Evolutionary conservation across 23 tunicate species (phyloP), one percentile per base, ranked within the genome.

Genomic region (Corella eumyota): DNA sequence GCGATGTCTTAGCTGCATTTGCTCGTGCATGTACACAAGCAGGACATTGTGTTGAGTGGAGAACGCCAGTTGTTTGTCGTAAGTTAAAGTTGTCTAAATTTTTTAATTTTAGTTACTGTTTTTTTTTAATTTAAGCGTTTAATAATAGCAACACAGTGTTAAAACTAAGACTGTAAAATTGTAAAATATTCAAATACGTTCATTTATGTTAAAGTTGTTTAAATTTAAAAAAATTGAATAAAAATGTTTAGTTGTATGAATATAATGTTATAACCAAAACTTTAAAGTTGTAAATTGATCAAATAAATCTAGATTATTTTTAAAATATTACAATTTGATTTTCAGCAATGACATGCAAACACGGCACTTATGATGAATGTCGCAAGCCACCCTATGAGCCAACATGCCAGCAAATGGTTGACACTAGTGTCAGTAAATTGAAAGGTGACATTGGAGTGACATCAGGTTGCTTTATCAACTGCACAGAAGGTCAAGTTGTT

Each of bases 11-110:
- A 13, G 77, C 87, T 1, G 52, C 69, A 0, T 79, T 79, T 50
- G 87, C 87, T 33, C 78, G 71, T 23, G 77, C 71, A 35, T 79
- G 87, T 47, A 59, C 60, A 3, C 87, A 79, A 27, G 53, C 53
- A 27, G 87, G 87, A 17, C 50, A 17, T 1, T 79, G 87, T 54
- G 73, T 62, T 30, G 62, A 62, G 26, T 79, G 87, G 87, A 61
- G 87, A 50, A 47, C 56, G 6, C 44, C 2, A 15, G 35, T 27
- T 52, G 36, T 45, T 2, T 58, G 66, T 51, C 47, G 87, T 70
- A 63, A 51, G 66, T 38, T 15, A 28, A 37, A 57, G 19, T 0
- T 67, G 19, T 58, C 0, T 23, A 19, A 15, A n/a, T 20, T 22
- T 51, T 50, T 22, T 30, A 30, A 60, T 17, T 7, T n/a, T n/a